Evolutionary conservation across 2,888 invertebrate genomes (phyloP), one percentile per base, ranked within the genome.

Genomic region (Brenthis daphne): DNA sequence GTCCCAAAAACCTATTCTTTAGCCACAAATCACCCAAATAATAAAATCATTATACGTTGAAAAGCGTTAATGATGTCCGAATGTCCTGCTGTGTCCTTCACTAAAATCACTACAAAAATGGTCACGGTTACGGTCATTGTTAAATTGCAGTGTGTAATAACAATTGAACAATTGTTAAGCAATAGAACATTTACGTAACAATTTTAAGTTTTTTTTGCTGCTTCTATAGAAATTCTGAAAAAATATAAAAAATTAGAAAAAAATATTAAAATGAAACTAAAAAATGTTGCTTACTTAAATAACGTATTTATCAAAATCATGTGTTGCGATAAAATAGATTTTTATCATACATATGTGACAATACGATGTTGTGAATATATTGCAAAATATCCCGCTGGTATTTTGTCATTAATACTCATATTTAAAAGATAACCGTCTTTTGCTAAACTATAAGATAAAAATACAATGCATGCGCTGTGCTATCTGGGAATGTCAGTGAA

Each of bases 401-500:
- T 89, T 85, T 80, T 86, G 85, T 90, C 90, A 92, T 92, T 90
- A 89, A 84, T 84, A 84, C 75, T 82, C 77, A 81, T 75, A 84
- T 86, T 85, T 85, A 80, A 84, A 85, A 85, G 82, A 82, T 81
- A 82, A 73, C 80, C 83, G 84, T 83, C 83, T 79, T 82, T 79
- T 79, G 82, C 79, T 78, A 85, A 84, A 87, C 89, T 85, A 88
- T 89, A 88, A 88, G 87, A 80, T 53, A 80, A 77, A 75, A 76
- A 84, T 82, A 92, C 88, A 91, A 92, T 85, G 82, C 86, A 77
- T 77, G 80, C 77, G 80, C 86, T 85, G 80, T 77, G 80, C 86
- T 85, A 91, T 88, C 90, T 92, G 92, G 87, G 92, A 92, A 92
- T 88, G 89, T 91, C 90, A 87, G 92, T 87, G 86, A 86, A 82